These are phyloP conservation scores for Mimachlamys varia DNA, from an alignment of 2,888 invertebrate genomes.

Conservation along the genomic window DNA sequence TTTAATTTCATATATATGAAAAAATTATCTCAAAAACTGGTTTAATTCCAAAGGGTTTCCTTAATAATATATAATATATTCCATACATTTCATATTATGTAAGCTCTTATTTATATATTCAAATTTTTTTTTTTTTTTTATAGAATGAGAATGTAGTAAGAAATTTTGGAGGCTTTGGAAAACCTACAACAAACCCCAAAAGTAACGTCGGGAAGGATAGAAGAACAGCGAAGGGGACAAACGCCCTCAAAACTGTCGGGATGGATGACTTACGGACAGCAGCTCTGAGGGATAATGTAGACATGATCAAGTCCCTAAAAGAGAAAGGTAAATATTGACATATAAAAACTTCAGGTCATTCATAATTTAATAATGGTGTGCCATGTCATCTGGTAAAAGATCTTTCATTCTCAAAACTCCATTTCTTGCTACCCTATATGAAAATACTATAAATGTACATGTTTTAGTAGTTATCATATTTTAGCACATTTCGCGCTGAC, in stretches of 20 bases:
- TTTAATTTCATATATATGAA: too few species aligned
- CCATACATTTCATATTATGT: not conserved
- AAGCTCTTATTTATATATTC: not conserved
- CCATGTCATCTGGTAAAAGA: too few species aligned
- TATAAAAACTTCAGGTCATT: not conserved
- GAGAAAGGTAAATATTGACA: constrained; percentile 59
- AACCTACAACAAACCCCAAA: constrained; percentile 47
- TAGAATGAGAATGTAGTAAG: not conserved
- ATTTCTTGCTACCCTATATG: too few species aligned
- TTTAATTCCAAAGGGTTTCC: too few species aligned
- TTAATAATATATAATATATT: too few species aligned
- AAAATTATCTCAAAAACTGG: too few species aligned
- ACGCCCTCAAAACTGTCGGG: not conserved
- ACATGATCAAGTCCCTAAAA: constrained; percentile 60
- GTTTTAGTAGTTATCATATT: too few species aligned
- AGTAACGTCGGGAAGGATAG: not conserved
- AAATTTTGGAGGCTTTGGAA: constrained; percentile 59
- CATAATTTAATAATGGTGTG: too few species aligned
- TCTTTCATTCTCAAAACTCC: too few species aligned
- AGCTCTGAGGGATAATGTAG: constrained; percentile 63
- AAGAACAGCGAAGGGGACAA: constrained; percentile 29
- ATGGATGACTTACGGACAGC: constrained; percentile 70
- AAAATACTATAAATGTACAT: too few species aligned
- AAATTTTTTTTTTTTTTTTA: not conserved
- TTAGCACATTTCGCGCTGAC: too few species aligned